Evolutionary conservation across 2,797 vertebrate species (phyloP), one percentile per base, ranked within the genome.

Genomic region (Ateles fusciceps): DNA sequence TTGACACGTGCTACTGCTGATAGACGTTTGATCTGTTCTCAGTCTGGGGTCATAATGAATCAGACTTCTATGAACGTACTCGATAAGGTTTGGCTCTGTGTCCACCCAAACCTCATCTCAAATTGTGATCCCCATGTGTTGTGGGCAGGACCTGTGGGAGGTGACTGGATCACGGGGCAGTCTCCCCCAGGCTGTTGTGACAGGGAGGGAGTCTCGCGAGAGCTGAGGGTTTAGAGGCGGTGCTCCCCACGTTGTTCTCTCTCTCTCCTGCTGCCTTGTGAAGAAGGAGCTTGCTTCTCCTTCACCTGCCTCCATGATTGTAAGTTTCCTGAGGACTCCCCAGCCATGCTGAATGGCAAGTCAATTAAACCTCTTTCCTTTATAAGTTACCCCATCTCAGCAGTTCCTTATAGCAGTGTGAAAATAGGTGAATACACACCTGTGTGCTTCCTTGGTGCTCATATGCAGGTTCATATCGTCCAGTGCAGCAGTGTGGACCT

Each of bases 401-500:
- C 61, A 68, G 61, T 68, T 68, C 61, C 33, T n/a, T n/a, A n/a
- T 4, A 68, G 61, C 61, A 68, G 61, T 68, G 33, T 68, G 61
- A n/a, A n/a, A 68, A 68, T 2, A 33, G 61, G 33, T n/a, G 33
- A 68, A 33, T n/a, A n/a, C 61, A n/a, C 61, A 68, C 1, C 8
- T 5, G 2, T 7, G 6, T 17, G 0, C 3, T 1, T 46, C 33
- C 28, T 4, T 2, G 28, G 7, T 14, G 7, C 9, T 26, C 10
- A 1, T 5, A 7, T 13, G 11, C 1, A 9, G 4, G 2, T 22
- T 42, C 10, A 2, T 17, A n/a, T 5, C 13, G 11, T 12, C 15
- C 36, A 1, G 3, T 0, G 33, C 22, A 2, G 39, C 28, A 26
- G 8, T 0, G 50, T 26, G 50, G 71, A 28, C 13, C 33, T 30